phyloP scores from a whole-genome alignment of 2,888 invertebrate species.

The Drosophila infuscata region DNA sequence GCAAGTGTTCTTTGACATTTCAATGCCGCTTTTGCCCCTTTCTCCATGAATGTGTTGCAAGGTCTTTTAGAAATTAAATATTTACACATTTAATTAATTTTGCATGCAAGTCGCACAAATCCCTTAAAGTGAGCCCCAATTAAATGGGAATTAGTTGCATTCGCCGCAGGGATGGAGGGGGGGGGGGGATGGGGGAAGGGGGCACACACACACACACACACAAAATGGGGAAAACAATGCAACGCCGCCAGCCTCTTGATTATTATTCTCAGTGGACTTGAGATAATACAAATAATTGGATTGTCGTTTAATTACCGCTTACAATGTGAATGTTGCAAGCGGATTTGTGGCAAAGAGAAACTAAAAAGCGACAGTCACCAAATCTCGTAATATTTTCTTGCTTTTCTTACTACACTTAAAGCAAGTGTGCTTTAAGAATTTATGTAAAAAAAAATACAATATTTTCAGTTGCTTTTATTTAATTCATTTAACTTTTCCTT shows the following conservation, averaged over 20 bases:
- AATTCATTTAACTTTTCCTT: not conserved
- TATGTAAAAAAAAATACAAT: not conserved
- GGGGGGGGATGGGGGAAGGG: too few relatives aligned
- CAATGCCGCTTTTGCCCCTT: constrained; percentile 14
- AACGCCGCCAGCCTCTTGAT: constrained; percentile 43
- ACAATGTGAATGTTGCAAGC: not conserved
- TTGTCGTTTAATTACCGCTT: constrained; percentile 42
- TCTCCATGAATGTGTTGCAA: constrained; percentile 7
- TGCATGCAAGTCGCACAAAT: constrained; percentile 30
- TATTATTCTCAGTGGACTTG: constrained; percentile 23
- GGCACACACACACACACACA: constrained; percentile 12
- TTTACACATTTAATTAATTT: constrained; percentile 46
- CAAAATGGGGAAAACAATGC: constrained; percentile 33
- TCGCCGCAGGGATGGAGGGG: not conserved
- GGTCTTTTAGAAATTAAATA: constrained; percentile 41
- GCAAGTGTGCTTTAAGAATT: not conserved
- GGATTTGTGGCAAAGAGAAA: not conserved
- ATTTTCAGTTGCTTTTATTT: not conserved
- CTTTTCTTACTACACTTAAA: not conserved
- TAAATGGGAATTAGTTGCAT: constrained; percentile 66
- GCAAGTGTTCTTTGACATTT: not conserved
- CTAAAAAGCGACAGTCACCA: not conserved
- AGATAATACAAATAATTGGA: constrained; percentile 37
- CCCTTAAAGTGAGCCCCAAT: constrained; percentile 58
- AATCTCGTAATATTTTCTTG: not conserved